Base-by-base conservation (phyloP, 1,140 invertebrate genomes). In the Helicoverpa armigera region DNA sequence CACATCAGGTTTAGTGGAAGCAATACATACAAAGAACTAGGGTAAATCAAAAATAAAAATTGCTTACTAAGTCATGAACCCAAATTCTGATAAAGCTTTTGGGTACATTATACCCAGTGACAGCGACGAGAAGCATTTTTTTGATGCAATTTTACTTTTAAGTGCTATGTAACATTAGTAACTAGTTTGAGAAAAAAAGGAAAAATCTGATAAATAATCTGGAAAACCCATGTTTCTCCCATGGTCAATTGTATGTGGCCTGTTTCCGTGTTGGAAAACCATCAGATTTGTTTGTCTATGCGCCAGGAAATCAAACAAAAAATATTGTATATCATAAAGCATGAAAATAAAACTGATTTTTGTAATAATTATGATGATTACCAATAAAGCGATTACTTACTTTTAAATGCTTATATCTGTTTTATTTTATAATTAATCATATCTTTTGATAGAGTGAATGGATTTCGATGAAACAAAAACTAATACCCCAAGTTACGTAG, bases 201-300 rank as follows among this genome's bases (percentile, higher is more conserved):
- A 2, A 23, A 23, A 23, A 23, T 23, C 23, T 23, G 23, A 23
- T 23, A 23, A 23, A 23, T 54, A 79, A 92, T 85, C 88, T 95
- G 31, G 79, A 85, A 83, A 80, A 86, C 56, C 60, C 83, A 80
- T 89, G 87, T 82, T 95, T 96, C 82, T 89, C 89, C 13, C 91
- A 94, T 87, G 93, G 92, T n/a, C 91, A 95, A 86, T 84, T 95
- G 60, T 95, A 95, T 86, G 92, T 95, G 69, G 93, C 91, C 61
- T 92, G 88, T 61, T 75, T 31, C 35, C 73, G 29, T 61, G 56
- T 75, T 75, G 73, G 56, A 61, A 75, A 75, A 75, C 56, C 73
- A 61, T 60, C 73, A 60, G 73, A 29, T 75, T 60, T 75, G 31
- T 75, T 75, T 60, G 35, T 60, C 35, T 75, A 75, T 48, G 73